phyloP scores from a whole-genome alignment of 2,797 vertebrate genomes.

The Trichosurus vulpecula region DNA sequence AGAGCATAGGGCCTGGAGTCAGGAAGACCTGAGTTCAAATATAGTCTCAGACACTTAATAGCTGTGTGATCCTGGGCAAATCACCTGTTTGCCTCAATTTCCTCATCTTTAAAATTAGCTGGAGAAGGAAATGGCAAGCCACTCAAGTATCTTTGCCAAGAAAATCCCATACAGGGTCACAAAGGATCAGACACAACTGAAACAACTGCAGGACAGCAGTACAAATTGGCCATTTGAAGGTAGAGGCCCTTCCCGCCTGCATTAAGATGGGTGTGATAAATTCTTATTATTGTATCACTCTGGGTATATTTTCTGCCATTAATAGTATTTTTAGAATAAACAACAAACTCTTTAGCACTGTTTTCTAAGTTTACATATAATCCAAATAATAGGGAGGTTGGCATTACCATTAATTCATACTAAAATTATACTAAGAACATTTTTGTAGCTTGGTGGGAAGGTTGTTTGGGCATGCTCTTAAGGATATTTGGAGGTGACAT shows the following conservation, averaged over 20 bases:
- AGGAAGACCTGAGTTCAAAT: neutral
- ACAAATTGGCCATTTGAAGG: neutral
- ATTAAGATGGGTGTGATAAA: neutral
- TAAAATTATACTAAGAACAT: neutral
- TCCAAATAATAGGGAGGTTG: neutral
- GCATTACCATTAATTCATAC: neutral
- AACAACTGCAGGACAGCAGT: neutral
- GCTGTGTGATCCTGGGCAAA: neutral
- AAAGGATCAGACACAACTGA: neutral
- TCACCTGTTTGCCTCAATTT: neutral
- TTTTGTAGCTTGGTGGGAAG: neutral
- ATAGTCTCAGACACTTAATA: neutral
- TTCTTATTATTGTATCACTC: neutral
- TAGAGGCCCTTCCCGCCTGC: neutral
- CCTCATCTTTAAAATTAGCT: neutral
- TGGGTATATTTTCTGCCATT: neutral
- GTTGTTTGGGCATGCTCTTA: neutral
- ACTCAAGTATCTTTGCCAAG: neutral
- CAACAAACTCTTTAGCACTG: neutral
- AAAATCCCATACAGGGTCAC: neutral
- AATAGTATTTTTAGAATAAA: neutral
- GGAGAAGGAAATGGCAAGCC: neutral
- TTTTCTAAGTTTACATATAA: neutral
- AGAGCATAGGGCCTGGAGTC: neutral
- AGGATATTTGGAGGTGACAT: neutral